phyloP scores from a whole-genome alignment of 2,113 vertebrate genomes.

The Vicugna pacos region DNA sequence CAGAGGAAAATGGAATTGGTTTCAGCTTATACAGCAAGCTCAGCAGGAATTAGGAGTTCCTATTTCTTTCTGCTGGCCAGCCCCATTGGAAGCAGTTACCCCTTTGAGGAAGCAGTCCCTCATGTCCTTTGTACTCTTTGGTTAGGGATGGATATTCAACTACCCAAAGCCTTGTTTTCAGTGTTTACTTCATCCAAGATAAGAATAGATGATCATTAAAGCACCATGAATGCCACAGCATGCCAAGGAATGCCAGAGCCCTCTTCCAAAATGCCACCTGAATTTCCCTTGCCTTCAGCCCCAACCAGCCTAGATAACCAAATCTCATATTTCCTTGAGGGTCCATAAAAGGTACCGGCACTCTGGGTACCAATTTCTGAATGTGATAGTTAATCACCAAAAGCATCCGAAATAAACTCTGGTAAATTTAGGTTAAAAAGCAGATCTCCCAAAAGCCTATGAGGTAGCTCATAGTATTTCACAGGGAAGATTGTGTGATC shows the following conservation, averaged over 20 bases:
- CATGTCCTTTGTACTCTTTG: constrained; percentile 19
- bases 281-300: not conserved
- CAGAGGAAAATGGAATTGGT: not conserved
- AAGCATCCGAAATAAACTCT: constrained; percentile 59
- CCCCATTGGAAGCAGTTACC: not conserved
- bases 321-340: not conserved
- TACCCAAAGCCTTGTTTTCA: constrained; percentile 33
- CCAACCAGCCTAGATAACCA: constrained; percentile 30
- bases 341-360: not conserved
- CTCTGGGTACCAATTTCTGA: constrained; percentile 23
- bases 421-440: constrained; percentile 33
- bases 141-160: not conserved
- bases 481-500: not conserved
- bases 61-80: not conserved
- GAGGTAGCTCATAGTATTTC: not conserved
- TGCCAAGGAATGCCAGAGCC: not conserved
- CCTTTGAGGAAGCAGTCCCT: not conserved
- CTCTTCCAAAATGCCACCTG: not conserved
- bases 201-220: constrained; percentile 29
- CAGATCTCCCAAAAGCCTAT: constrained; percentile 11
- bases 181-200: not conserved
- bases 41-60: not conserved
- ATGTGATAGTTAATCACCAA: constrained; percentile 48
- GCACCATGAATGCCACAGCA: not conserved
- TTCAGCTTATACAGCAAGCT: constrained; percentile 13